These are phyloP conservation scores for Adineta ricciae DNA, from an alignment of 2,888 invertebrate genomes.

Conservation along the genomic window DNA sequence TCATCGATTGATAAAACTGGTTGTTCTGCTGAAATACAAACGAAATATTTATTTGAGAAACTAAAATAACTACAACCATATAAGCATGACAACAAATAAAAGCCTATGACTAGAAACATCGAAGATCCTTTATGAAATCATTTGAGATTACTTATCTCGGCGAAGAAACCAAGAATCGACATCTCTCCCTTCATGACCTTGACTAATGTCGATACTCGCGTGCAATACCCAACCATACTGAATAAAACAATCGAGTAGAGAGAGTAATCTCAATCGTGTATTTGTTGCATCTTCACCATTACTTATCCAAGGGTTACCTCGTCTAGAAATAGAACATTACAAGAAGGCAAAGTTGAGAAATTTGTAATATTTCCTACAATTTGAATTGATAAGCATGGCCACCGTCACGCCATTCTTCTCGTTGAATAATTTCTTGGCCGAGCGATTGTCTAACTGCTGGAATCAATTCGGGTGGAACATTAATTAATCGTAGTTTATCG, in stretches of 20 bases:
- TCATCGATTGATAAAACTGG: no score
- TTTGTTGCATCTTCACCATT: not conserved
- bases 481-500: not conserved
- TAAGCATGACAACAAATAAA: no score
- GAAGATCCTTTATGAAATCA: no score
- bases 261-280: not conserved
- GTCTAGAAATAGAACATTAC: not conserved
- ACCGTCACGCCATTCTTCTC: not conserved
- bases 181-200: not conserved
- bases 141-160: no score
- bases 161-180: not conserved
- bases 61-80: no score
- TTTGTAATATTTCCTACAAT: not conserved
- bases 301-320: not conserved
- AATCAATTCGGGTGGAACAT: not conserved
- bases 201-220: not conserved
- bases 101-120: no score
- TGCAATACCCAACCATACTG: not conserved
- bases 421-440: not conserved
- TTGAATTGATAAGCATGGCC: not conserved
- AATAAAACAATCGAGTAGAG: not conserved
- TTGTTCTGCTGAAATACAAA: no score
- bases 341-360: no score
- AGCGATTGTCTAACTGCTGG: not conserved
- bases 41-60: no score